phyloP scores from a whole-genome alignment of 2,888 invertebrate genomes.

The Melinaea marsaeus region DNA sequence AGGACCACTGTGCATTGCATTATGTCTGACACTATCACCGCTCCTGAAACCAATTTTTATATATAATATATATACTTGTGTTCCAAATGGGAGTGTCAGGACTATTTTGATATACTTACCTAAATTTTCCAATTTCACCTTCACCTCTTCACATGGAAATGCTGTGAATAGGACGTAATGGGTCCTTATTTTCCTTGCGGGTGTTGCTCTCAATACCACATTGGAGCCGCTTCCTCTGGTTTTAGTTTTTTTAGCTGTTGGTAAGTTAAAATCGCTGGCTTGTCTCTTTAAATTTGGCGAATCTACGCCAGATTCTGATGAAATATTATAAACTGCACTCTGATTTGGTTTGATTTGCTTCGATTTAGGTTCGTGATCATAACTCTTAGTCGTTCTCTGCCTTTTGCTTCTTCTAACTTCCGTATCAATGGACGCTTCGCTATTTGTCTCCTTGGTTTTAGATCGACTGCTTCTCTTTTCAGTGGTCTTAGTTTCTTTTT shows the following conservation, averaged over 20 bases:
- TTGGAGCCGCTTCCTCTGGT: slow-evolving; percentile 30
- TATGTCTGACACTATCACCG: slow-evolving; percentile 70
- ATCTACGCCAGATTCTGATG: slow-evolving; percentile 48
- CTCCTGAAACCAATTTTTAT: slow-evolving; percentile 58
- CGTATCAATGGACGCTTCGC: slow-evolving; percentile 34
- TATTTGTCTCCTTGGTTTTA: slow-evolving; percentile 25
- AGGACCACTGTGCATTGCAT: slow-evolving; percentile 72
- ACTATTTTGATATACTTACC: slow-evolving; percentile 45
- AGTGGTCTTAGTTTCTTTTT: slow-evolving; percentile 15
- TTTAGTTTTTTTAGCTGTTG: slow-evolving; percentile 48
- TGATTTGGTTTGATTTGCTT: slow-evolving; percentile 27
- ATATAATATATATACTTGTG: too few relatives aligned
- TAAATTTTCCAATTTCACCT: slow-evolving; percentile 51
- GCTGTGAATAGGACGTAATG: slow-evolving; percentile 63
- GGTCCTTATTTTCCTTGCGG: slow-evolving; percentile 41
- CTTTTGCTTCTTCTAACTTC: slow-evolving; percentile 54
- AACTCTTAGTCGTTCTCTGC: slow-evolving; percentile 38
- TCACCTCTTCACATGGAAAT: slow-evolving; percentile 53
- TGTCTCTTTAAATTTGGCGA: slow-evolving; percentile 50
- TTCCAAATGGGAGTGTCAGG: neutral
- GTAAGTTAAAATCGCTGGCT: slow-evolving; percentile 39
- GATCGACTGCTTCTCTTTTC: slow-evolving; percentile 27
- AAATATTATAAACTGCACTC: slow-evolving; percentile 55
- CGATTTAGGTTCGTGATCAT: slow-evolving; percentile 18
- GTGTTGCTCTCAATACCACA: slow-evolving; percentile 41